Conservation (phyloP, 1,140 invertebrate species). For the Drosophila willistoni region DNA sequence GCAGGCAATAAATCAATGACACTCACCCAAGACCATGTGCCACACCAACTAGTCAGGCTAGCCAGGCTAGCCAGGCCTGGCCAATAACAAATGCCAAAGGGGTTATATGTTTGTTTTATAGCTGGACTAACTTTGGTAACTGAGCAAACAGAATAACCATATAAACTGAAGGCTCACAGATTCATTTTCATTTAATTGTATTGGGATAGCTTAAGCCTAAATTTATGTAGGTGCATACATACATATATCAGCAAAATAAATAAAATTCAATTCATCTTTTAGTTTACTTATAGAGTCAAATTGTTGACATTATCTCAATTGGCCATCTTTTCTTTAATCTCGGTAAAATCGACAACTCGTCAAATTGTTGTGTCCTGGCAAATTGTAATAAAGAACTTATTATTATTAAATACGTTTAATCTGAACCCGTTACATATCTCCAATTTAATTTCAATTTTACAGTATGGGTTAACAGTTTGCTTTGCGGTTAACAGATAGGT, state of each 20-base stretch:
- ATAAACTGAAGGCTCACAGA: constrained; percentile 4
- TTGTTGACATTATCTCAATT: no score
- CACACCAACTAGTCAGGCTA: constrained; percentile 15
- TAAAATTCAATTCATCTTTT: no score
- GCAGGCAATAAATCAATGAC: constrained; percentile 74
- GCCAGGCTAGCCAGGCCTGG: constrained; percentile 17
- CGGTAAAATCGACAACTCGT: no score
- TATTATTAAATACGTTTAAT: no score
- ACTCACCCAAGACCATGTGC: constrained; percentile 25
- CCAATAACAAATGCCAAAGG: constrained; percentile 22
- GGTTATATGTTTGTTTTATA: constrained; percentile 48
- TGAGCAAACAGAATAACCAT: constrained; percentile 5
- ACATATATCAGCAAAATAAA: neutral
- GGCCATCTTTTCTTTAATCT: no score
- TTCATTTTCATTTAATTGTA: constrained; percentile 15
- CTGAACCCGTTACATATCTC: no score
- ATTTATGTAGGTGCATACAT: neutral
- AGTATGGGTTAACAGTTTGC: no score
- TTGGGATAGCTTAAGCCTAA: neutral
- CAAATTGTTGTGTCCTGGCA: no score
- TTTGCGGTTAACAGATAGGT: no score
- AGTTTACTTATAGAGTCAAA: no score
- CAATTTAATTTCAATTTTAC: no score
- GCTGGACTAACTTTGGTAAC: constrained; percentile 17
- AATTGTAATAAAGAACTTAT: no score